Evolutionary conservation across 2,113 vertebrate species (phyloP).

Genomic region (Cricetomys ansorgei): DNA sequence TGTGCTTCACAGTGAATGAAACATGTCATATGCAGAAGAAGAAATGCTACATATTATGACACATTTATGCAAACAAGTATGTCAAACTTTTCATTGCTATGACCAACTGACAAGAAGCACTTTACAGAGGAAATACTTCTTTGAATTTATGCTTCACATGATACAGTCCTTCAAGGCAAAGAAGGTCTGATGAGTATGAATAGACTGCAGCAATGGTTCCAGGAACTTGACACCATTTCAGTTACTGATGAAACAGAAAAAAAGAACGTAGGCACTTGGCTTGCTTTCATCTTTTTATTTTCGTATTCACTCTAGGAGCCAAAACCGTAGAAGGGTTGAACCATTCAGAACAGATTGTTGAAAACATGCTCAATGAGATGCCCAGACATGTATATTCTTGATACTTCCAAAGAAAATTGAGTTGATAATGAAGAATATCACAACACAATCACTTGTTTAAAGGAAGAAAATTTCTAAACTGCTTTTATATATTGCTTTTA

Average conservation of each 20-base stretch:
- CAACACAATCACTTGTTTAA: neutral
- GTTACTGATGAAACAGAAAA: neutral
- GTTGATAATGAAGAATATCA: neutral
- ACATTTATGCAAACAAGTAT: neutral
- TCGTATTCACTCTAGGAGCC: neutral
- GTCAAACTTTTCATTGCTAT: neutral
- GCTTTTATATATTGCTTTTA: neutral
- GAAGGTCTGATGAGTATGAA: neutral
- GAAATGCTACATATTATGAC: neutral
- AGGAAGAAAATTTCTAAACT: neutral
- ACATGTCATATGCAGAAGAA: too few relatives aligned
- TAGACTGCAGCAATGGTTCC: neutral
- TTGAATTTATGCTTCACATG: rapidly evolving
- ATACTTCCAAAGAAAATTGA: neutral
- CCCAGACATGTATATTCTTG: neutral
- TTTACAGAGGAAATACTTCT: neutral
- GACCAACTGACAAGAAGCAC: neutral
- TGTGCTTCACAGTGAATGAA: neutral
- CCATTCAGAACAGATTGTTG: neutral
- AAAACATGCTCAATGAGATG: neutral
- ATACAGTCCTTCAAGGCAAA: neutral
- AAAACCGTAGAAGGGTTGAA: too few relatives aligned
- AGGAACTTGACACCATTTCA: neutral
- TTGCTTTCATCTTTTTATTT: neutral
- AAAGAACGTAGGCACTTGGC: neutral